Evolutionary conservation across 2,113 vertebrate genomes (phyloP), one percentile per base, ranked within the genome.

Genomic region (Canis aureus): DNA sequence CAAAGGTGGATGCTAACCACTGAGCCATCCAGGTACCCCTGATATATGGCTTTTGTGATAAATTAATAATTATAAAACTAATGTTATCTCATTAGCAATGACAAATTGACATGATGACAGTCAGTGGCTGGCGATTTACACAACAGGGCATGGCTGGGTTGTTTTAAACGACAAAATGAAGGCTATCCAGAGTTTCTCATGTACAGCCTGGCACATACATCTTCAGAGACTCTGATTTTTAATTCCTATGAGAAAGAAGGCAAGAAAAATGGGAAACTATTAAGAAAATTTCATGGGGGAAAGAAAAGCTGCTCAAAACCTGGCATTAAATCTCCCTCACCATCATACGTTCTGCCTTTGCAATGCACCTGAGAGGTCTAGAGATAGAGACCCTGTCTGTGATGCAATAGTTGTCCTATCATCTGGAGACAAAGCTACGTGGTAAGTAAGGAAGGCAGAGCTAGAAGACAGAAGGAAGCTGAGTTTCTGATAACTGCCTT

Each of bases 11-110:
- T 43, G 43, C 43, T 43, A 43, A 43, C 43, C 43, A 43, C 43
- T 43, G 43, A 43, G 43, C 43, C 6, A 43, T 43, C 43, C 43
- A 43, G 6, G 43, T 43, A 43, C 43, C 43, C 43, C 43, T 59
- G 59, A 66, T 15, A 49, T 27, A 53, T 8, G 67, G 85, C 83
- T 96, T 93, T 88, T 69, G 62, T 35, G 76, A 71, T 59, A 96
- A 84, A 97, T 91, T 93, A 84, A 95, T 66, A 93, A 85, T 76
- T 29, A 32, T 91, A 78, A 93, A 91, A 76, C 15, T 43, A 91
- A 85, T 60, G 43, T 55, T 64, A n/a, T 79, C 43, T 92, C 73
- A 69, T 93, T 93, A 96, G 35, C 71, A 91, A 76, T 73, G 86
- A 81, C 76, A 89, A 79, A 59, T 29, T 84, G 76, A 71, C 67